Evolutionary conservation across 1,140 invertebrate genomes (phyloP).

Genomic region (Trachymyrmex septentrionalis): DNA sequence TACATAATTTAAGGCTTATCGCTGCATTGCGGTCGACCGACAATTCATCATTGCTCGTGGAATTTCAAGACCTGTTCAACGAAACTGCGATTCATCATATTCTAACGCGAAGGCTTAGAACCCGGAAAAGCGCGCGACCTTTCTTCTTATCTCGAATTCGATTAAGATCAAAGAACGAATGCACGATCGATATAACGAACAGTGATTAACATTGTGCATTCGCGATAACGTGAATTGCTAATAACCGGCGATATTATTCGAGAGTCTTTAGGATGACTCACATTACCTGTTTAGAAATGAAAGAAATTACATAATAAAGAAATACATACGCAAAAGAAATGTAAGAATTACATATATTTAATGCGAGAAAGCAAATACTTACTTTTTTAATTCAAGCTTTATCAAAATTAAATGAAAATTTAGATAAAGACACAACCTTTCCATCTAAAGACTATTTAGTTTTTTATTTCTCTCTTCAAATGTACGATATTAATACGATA

Average conservation of each 20-base stretch:
- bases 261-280: not conserved
- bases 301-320: not conserved
- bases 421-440: not conserved
- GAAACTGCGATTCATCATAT: not conserved
- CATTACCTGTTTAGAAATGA: not conserved
- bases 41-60: not conserved
- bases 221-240: not conserved
- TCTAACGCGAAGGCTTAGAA: constrained; percentile 1
- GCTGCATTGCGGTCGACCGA: not conserved
- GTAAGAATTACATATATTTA: not conserved
- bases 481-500: not conserved
- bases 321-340: too few relatives aligned
- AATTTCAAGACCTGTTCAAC: not conserved
- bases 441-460: not conserved
- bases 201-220: not conserved
- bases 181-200: not conserved
- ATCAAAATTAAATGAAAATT: not conserved
- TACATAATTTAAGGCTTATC: constrained; percentile 15
- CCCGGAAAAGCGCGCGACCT: not conserved
- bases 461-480: not conserved
- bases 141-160: not conserved
- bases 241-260: not conserved
- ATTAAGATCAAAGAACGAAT: not conserved
- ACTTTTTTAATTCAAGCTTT: not conserved
- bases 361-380: not conserved